Evolutionary conservation across 2,797 vertebrate genomes (phyloP), one percentile per base, ranked within the genome.

Genomic region (Sebastolobus alascanus): DNA sequence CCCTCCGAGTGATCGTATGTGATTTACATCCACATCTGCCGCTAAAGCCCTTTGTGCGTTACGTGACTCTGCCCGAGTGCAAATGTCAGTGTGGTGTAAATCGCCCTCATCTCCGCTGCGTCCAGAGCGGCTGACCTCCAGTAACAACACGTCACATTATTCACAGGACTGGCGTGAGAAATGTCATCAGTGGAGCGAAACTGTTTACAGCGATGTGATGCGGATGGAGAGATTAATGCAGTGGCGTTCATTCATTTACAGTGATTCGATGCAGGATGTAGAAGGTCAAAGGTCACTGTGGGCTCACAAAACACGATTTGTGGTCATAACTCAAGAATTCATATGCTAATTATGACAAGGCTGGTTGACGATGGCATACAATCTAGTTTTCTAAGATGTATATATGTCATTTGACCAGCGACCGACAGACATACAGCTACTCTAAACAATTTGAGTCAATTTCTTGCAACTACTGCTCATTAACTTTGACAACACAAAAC

Each of bases 1-100:
- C 79, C n/a, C 14, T 38, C 11, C 27, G 73, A 61, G 81, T n/a
- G 46, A 27, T 84, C 4, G 8, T 82, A 82, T 83, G 87, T 63
- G 73, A 85, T 85, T 82, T 84, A 71, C 82, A 84, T 79, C 38
- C 68, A 86, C 89, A 92, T 90, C 86, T 89, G 88, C 73, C 1
- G 6, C 78, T 65, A 84, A 84, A 86, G 74, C 76, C 35, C 50
- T 80, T 35, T 61, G 16, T 60, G 25, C 33, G 56, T 81, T 33
- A 80, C 33, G 27, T 71, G 65, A 81, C 71, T 68, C 55, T 22
- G 13, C 68, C 10, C 7, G 55, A 80, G 78, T 16, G 61, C 33
- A 80, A 73, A 82, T 59, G 68, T 65, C 71, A 75, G 61, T 1
- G 10, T 7, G 43, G 22, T 29, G 58, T 61, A 73, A 79, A 66